A percentile compares a stretch with the other conserved stretches of the same genome.
These are phyloP conservation scores for Toxotes jaculatrix DNA, from an alignment of 2,113 vertebrate species.

Conservation along the genomic window DNA sequence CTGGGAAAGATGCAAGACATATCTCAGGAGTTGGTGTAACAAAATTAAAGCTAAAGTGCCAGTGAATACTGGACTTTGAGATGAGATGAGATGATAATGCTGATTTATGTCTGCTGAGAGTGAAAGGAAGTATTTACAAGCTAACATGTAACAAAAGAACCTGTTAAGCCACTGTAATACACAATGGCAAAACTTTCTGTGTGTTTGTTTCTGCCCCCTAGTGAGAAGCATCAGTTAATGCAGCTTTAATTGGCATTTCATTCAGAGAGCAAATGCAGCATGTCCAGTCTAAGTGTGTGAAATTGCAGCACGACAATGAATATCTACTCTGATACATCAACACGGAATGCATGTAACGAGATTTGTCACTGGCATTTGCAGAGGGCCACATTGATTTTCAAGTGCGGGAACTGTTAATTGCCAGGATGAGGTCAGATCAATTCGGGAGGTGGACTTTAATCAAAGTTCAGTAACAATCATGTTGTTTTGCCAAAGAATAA, in stretches of 20 bases:
- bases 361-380: slow-evolving; percentile 51
- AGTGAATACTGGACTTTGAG: not conserved
- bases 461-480: slow-evolving; percentile 33
- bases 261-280: slow-evolving; percentile 23
- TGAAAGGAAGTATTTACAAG: not conserved
- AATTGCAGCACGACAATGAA: slow-evolving; percentile 42
- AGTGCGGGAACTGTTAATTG: slow-evolving; percentile 47
- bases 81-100: not conserved
- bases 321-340: slow-evolving; percentile 34
- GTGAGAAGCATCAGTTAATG: slow-evolving; percentile 8
- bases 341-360: slow-evolving; percentile 25
- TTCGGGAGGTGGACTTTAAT: slow-evolving; percentile 52
- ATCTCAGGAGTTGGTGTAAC: not conserved
- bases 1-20: not conserved
- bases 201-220: slow-evolving; percentile 5
- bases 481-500: slow-evolving; percentile 25
- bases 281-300: slow-evolving; percentile 23
- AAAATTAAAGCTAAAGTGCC: not conserved
- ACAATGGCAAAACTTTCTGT: not conserved
- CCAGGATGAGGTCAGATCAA: slow-evolving; percentile 48
- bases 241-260: slow-evolving; percentile 1
- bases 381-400: slow-evolving; percentile 46
- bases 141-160: not conserved
- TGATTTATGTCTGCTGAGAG: not conserved
- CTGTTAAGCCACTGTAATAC: not conserved